A percentile compares a stretch with the other conserved stretches of the same genome.
phyloP scores from a whole-genome alignment of 2,797 vertebrate genomes.

The Mico argentatus region DNA sequence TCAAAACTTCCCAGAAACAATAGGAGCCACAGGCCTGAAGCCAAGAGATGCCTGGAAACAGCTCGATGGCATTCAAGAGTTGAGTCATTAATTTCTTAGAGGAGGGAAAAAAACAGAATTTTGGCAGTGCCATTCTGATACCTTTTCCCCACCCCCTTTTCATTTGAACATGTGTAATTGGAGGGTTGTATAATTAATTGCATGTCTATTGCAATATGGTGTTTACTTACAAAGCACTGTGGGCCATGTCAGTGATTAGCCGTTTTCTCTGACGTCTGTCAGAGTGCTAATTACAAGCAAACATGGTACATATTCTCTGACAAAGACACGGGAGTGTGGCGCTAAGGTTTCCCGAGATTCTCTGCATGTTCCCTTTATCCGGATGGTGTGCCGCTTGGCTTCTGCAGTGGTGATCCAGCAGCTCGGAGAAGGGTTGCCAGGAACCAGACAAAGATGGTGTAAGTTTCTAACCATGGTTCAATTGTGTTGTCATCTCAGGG shows the following conservation, averaged over 20 bases:
- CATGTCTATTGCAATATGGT: slow-evolving; percentile 57
- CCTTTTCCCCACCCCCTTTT: slow-evolving; percentile 35
- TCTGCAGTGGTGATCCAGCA: background rate
- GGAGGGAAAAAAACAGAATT: background rate
- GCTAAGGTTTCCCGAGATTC: background rate
- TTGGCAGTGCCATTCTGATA: background rate
- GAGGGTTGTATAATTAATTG: slow-evolving; percentile 63
- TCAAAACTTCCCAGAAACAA: slow-evolving; percentile 23
- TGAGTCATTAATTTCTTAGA: slow-evolving; percentile 59
- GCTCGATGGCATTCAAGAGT: slow-evolving; percentile 19
- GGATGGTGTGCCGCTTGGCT: background rate
- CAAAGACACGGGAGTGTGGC: background rate
- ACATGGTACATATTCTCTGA: background rate
- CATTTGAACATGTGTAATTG: slow-evolving; percentile 58
- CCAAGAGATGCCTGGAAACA: slow-evolving; percentile 39
- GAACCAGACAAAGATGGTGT: slow-evolving; percentile 5
- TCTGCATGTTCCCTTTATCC: background rate
- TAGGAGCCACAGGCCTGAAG: background rate
- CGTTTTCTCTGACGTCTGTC: slow-evolving; percentile 55
- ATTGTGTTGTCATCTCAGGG: slow-evolving; percentile 19
- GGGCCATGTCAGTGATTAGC: slow-evolving; percentile 59
- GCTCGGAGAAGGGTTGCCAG: slow-evolving; percentile 25
- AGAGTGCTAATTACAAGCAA: slow-evolving; percentile 70
- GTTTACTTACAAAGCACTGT: slow-evolving; percentile 76
- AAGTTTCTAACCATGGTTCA: background rate